phyloP scores from a whole-genome alignment of 2,797 vertebrate genomes.

The Taenioides sp. region DNA sequence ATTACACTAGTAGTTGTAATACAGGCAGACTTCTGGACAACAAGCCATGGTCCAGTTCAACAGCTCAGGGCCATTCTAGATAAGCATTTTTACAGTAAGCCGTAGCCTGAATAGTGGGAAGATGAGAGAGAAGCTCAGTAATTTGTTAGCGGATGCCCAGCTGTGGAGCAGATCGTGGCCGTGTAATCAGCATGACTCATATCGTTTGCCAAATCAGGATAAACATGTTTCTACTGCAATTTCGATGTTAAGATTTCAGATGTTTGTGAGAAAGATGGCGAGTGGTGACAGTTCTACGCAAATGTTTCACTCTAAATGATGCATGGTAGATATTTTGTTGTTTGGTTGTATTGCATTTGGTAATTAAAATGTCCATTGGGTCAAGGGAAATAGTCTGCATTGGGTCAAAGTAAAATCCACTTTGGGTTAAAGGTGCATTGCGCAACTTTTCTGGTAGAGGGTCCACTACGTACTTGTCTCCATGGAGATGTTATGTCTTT shows the following conservation, averaged over 20 bases:
- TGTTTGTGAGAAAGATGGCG: not conserved
- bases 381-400: too few species aligned
- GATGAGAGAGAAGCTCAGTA: not conserved
- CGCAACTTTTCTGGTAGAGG: too few species aligned
- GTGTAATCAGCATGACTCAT: not conserved
- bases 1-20: conserved; percentile 77
- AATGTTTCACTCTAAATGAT: not conserved
- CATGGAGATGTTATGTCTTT: too few species aligned
- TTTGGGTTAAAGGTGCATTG: too few species aligned
- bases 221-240: not conserved
- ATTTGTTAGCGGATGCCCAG: not conserved
- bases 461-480: too few species aligned
- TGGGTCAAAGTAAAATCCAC: too few species aligned
- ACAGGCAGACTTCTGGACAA: conserved; percentile 45
- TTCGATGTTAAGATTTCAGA: not conserved
- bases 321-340: too few species aligned
- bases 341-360: too few species aligned
- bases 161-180: not conserved
- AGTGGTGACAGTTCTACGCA: not conserved
- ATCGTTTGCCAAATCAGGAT: not conserved
- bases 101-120: not conserved
- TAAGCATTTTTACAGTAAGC: conserved; percentile 10
- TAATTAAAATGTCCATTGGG: too few species aligned
- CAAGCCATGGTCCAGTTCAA: conserved; percentile 38
- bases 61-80: conserved; percentile 6